phyloP scores from a whole-genome alignment of 2,888 invertebrate genomes.

The Rhagium mordax region DNA sequence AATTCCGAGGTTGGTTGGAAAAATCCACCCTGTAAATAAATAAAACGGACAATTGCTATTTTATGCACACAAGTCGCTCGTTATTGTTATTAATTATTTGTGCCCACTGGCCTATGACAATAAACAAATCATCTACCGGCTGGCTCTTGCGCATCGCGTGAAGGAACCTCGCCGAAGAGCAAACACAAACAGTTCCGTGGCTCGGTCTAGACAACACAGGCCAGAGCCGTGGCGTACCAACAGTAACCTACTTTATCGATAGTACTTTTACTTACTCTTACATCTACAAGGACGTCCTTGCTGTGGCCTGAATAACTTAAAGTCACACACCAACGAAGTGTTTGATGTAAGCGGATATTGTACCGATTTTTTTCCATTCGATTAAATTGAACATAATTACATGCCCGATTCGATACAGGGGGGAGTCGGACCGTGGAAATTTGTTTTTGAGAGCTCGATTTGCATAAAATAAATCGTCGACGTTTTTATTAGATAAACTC shows the following conservation, averaged over 20 bases:
- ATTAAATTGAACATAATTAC: slow-evolving; percentile 16
- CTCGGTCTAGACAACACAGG: slow-evolving; percentile 23
- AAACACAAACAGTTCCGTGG: slow-evolving; percentile 15
- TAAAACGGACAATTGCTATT: no score
- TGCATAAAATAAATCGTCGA: no score
- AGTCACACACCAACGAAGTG: slow-evolving; percentile 43
- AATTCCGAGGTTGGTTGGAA: no score
- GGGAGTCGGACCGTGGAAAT: neutral
- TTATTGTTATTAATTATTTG: no score
- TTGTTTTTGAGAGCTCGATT: neutral
- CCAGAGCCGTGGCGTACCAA: slow-evolving; percentile 32
- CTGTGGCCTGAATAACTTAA: slow-evolving; percentile 57
- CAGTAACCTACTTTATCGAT: slow-evolving; percentile 56
- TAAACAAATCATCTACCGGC: no score
- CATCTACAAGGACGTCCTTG: slow-evolving; percentile 60
- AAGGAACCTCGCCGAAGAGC: neutral
- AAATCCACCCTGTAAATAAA: no score
- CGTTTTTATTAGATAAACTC: no score
- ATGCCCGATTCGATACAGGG: slow-evolving; percentile 15
- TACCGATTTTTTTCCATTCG: slow-evolving; percentile 36
- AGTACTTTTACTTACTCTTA: slow-evolving; percentile 58
- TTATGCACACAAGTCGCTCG: no score
- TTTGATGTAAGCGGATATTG: slow-evolving; percentile 48
- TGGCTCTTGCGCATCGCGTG: neutral
- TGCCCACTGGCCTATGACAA: no score